Evolutionary conservation across 2,888 invertebrate genomes (phyloP), one percentile per base, ranked within the genome.

Genomic region (Archips xylosteana): DNA sequence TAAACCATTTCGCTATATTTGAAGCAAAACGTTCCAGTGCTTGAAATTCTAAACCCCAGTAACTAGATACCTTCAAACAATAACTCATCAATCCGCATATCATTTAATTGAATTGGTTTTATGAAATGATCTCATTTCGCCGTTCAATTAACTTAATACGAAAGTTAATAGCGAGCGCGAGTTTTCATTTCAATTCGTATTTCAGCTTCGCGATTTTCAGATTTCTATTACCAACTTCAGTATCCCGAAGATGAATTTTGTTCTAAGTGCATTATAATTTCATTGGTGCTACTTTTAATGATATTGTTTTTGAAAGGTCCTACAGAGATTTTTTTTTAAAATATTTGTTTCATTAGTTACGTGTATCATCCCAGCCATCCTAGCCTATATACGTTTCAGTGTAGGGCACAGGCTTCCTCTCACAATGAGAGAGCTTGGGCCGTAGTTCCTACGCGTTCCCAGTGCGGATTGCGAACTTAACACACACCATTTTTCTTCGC

Each of bases 131-230:
- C 45, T 36, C 61, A 72, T 72, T 64, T 66, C 54, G 45, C 13
- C 9, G 51, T 67, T 67, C 62, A 62, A 72, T 72, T 67, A 45
- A 62, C 42, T 60, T 71, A 49, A 60, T 60, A 71, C 61, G 61
- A 66, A 66, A 61, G 32, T 71, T 71, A 61, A 71, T 71, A 42
- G 60, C 15, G 49, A 39, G 42, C 6, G 23, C 32, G 6, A 34
- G 23, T 32, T 49, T 60, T 39, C 13, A 62, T 54, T 67, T 57
- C n/a, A 3, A 71, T 5, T 42, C 54, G 34, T 32, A 32, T 63
- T 32, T n/a, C 23, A 8, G 62, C 34, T 23, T 42, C 32, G 59
- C 54, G 54, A 54, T 51, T 15, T 45, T 64, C 49, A 47, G 13
- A 59, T 10, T 9, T 34, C 32, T 57, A 49, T 60, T 65, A 60